A percentile compares a stretch with the other conserved stretches of the same genome.
Evolutionary conservation across 2,113 vertebrate species (phyloP).

Genomic region (Zosterops japonicus): DNA sequence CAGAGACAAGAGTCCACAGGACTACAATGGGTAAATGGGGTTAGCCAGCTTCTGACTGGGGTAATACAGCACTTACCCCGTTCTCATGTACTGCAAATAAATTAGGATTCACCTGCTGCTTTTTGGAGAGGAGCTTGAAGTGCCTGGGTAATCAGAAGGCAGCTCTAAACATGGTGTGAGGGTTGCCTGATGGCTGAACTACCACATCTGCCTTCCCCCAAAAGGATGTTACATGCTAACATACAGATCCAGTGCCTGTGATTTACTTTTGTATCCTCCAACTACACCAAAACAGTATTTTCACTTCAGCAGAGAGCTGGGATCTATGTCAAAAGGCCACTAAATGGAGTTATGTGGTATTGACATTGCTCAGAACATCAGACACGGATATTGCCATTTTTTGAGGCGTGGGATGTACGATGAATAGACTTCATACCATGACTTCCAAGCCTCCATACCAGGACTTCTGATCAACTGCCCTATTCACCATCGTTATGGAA

Average conservation of each 20-base stretch:
- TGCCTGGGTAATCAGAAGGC: neutral
- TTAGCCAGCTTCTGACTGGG: neutral
- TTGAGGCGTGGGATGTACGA: constrained; percentile 1
- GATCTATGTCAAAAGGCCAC: neutral
- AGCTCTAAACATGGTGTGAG: neutral
- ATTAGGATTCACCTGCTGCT: neutral
- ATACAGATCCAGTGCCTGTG: neutral
- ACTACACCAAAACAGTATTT: neutral
- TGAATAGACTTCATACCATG: constrained; percentile 46
- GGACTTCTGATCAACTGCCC: constrained; percentile 17
- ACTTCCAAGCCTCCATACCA: constrained; percentile 50
- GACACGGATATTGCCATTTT: neutral
- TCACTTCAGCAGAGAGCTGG: neutral
- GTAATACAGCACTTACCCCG: neutral
- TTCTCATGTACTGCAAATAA: neutral
- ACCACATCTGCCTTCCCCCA: neutral
- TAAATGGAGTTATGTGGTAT: neutral
- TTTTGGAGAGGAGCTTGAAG: neutral
- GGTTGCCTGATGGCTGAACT: neutral
- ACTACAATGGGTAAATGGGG: neutral
- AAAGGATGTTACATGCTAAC: neutral
- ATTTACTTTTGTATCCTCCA: neutral
- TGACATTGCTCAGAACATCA: neutral
- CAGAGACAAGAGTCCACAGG: neutral
- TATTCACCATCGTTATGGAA: constrained; percentile 40